phyloP scores from a whole-genome alignment of 1,140 invertebrate species.

The Atta cephalotes region DNA sequence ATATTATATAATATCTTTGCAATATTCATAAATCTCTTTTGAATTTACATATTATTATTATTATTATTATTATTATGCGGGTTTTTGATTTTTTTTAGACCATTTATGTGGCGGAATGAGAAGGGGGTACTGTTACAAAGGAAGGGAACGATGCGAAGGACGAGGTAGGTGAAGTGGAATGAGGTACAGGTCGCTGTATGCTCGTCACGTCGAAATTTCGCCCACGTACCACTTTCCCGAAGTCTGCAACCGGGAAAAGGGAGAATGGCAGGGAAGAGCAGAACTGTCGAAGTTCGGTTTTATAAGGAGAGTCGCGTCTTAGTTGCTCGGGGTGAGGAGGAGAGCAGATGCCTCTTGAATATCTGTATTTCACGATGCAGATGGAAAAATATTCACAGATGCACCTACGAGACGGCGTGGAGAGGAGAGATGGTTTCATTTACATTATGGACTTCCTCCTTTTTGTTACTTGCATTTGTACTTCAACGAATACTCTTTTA shows the following conservation, averaged over 20 bases:
- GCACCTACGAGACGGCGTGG: conserved; percentile 35
- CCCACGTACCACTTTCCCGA: conserved; percentile 77
- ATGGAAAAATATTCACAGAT: conserved; percentile 74
- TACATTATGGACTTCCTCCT: conserved; percentile 74
- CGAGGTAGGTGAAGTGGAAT: conserved; percentile 11
- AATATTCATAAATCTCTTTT: background rate
- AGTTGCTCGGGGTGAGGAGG: background rate
- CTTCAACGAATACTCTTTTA: conserved; percentile 51
- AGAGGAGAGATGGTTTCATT: conserved; percentile 66
- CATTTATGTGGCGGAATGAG: background rate
- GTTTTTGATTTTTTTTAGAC: background rate
- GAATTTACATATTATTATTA: background rate
- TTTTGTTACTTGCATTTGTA: conserved; percentile 62
- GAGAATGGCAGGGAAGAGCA: conserved; percentile 69
- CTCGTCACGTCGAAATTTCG: conserved; percentile 77
- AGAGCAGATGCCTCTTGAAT: conserved; percentile 73
- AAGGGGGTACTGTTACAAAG: background rate
- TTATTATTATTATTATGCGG: background rate
- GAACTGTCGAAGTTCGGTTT: conserved; percentile 77
- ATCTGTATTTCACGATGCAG: conserved; percentile 75
- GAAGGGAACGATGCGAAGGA: conserved; percentile 25
- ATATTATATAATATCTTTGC: background rate
- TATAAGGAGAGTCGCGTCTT: conserved; percentile 70
- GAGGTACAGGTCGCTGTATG: conserved; percentile 68
- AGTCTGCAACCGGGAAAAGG: conserved; percentile 73